Conservation (phyloP, 2,888 invertebrate species). For the Exocentrus adspersus region DNA sequence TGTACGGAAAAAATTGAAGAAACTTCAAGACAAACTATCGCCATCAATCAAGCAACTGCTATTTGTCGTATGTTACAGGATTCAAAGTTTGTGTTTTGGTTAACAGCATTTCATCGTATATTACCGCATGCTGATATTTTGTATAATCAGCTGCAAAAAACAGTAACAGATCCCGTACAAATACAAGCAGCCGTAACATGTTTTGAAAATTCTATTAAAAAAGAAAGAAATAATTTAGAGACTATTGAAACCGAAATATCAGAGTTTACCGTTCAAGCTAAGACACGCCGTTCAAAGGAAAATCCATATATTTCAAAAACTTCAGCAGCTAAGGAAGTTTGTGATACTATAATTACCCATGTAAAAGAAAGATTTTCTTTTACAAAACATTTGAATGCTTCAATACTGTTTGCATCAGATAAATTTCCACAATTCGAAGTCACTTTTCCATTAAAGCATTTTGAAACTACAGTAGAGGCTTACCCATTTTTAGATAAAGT, state of each 20-base stretch:
- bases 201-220: conserved; percentile 24
- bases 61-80: conserved; percentile 29
- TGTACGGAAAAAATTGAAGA: conserved; percentile 40
- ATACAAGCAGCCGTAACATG: conserved; percentile 8
- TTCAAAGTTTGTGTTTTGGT: conserved; percentile 45
- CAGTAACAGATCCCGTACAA: conserved; percentile 24
- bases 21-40: conserved; percentile 20
- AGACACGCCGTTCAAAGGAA: conserved; percentile 15
- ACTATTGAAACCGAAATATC: conserved; percentile 19
- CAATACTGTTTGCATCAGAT: conserved; percentile 41
- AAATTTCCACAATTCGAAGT: conserved; percentile 36
- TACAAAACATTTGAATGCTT: conserved; percentile 42
- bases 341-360: conserved; percentile 45
- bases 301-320: conserved; percentile 6
- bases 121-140: conserved; percentile 46
- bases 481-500: conserved; percentile 42
- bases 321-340: conserved; percentile 35
- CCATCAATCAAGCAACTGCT: conserved; percentile 31
- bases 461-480: conserved; percentile 28
- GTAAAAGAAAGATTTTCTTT: conserved; percentile 43
- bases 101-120: conserved; percentile 42
- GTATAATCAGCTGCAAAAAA: conserved; percentile 41
- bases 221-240: conserved; percentile 26
- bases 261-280: conserved; percentile 8
- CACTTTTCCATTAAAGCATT: conserved; percentile 38